phyloP scores from a whole-genome alignment of 2,797 vertebrate genomes.

The Eulemur albifrons region DNA sequence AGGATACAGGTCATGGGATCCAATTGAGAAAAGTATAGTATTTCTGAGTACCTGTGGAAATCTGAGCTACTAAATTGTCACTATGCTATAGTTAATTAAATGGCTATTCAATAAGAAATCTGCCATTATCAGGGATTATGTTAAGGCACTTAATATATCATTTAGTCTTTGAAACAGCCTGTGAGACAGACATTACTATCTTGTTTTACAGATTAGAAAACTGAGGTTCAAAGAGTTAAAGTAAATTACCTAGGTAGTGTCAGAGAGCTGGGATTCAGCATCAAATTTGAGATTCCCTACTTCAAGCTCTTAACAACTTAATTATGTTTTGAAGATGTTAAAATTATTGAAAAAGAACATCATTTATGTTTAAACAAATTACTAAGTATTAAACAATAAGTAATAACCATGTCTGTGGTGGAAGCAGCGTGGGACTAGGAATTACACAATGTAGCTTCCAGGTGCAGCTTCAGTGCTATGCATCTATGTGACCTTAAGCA shows the following conservation, averaged over 20 bases:
- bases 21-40: not conserved
- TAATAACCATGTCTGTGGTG: not conserved
- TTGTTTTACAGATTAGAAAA: not conserved
- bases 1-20: not conserved
- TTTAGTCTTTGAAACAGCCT: not conserved
- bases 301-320: not conserved
- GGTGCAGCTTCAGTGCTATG: not conserved
- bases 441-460: not conserved
- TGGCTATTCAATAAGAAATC: not conserved
- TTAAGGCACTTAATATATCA: not conserved
- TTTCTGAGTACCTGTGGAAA: not conserved
- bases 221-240: not conserved
- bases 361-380: not conserved
- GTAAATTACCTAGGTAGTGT: not conserved
- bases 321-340: not conserved
- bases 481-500: not conserved
- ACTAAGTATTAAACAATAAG: not conserved
- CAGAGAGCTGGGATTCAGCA: not conserved
- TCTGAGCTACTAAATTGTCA: not conserved
- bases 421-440: not conserved
- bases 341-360: not conserved
- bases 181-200: not conserved
- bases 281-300: not conserved
- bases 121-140: not conserved
- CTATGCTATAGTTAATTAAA: not conserved